Evolutionary conservation across 2,113 vertebrate genomes (phyloP).

Genomic region (Calyptomena viridis): DNA sequence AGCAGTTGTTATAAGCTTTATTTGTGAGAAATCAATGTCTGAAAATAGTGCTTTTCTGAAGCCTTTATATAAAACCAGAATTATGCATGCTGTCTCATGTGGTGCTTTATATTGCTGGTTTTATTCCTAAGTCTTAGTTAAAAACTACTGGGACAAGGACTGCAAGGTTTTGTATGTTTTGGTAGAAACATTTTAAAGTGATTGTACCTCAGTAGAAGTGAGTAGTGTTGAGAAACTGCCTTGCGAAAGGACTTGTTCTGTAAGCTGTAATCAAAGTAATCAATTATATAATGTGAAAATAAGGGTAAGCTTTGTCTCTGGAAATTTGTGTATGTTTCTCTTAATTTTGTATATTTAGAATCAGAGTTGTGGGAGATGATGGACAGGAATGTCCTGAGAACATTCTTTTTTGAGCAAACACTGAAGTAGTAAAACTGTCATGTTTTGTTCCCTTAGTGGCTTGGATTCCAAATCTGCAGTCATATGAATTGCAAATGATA

Average conservation of each 20-base stretch:
- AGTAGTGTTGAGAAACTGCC: not conserved
- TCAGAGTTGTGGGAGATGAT: not conserved
- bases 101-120: not conserved
- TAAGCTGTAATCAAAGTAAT: not conserved
- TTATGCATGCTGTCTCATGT: not conserved
- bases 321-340: not conserved
- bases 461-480: not conserved
- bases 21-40: not conserved
- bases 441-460: not conserved
- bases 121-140: not conserved
- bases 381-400: not conserved
- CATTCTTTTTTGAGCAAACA: not conserved
- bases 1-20: not conserved
- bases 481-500: not conserved
- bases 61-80: not conserved
- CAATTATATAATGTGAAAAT: not conserved
- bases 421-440: not conserved
- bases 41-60: not conserved
- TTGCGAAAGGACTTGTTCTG: not conserved
- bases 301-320: not conserved
- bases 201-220: not conserved
- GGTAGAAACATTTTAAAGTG: not conserved
- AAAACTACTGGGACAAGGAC: not conserved
- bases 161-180: not conserved
- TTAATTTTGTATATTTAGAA: not conserved